These are phyloP conservation scores for Coleophora deauratella DNA, from an alignment of 2,888 invertebrate genomes.

Conservation along the genomic window DNA sequence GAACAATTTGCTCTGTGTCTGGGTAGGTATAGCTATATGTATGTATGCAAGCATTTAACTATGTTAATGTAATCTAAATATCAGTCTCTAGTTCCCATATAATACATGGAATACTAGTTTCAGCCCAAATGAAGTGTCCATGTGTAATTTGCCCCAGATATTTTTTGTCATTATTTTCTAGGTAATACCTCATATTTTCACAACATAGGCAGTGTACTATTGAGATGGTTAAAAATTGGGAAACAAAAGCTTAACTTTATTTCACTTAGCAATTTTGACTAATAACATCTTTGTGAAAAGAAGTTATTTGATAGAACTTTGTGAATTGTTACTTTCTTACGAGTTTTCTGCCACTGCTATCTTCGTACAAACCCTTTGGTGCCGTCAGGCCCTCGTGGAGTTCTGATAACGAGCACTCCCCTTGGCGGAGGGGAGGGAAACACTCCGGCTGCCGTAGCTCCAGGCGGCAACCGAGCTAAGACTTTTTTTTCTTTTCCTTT, in stretches of 20 bases:
- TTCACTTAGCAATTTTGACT: conserved; percentile 8
- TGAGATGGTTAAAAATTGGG: conserved; percentile 10
- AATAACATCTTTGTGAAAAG: conserved; percentile 18
- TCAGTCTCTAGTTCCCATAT: no score
- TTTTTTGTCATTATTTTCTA: no score
- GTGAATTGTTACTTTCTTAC: conserved; percentile 19
- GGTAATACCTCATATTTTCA: no score
- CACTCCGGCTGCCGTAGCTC: conserved; percentile 43
- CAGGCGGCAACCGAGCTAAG: conserved; percentile 49
- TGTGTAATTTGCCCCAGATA: no score
- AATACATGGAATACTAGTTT: no score
- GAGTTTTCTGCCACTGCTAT: conserved; percentile 47
- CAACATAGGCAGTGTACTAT: no score
- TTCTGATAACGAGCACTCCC: conserved; percentile 76
- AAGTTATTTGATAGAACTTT: conserved; percentile 37
- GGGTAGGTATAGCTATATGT: no score
- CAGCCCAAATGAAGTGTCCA: no score
- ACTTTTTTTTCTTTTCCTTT: conserved; percentile 63
- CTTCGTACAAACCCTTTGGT: conserved; percentile 69
- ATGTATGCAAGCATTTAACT: no score
- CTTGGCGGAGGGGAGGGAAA: conserved; percentile 62
- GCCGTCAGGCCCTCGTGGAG: conserved; percentile 87
- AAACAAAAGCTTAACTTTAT: conserved; percentile 2
- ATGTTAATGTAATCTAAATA: no score
- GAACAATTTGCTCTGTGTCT: no score